phyloP scores from a whole-genome alignment of 2,888 invertebrate species.

The Oligia latruncula region DNA sequence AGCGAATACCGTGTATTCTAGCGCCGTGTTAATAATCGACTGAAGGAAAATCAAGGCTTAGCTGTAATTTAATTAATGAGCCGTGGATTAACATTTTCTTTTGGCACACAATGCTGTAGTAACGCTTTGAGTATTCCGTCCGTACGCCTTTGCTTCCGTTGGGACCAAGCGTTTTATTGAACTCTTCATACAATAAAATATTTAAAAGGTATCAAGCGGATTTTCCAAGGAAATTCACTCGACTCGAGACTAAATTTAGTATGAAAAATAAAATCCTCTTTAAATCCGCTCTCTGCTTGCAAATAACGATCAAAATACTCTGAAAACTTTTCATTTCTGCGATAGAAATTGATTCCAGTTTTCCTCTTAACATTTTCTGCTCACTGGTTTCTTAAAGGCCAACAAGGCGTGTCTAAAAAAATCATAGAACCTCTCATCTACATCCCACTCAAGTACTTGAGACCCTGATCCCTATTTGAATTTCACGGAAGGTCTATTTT shows the following conservation, averaged over 20 bases:
- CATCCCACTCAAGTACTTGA: conserved; percentile 37
- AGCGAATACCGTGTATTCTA: conserved; percentile 76
- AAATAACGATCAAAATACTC: conserved; percentile 13
- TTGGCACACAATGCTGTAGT: conserved; percentile 84
- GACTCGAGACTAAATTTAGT: background rate
- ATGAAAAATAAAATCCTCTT: background rate
- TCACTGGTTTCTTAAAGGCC: conserved; percentile 28
- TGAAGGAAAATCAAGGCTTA: conserved; percentile 86
- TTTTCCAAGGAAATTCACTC: conserved; percentile 36
- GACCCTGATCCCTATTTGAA: conserved; percentile 52
- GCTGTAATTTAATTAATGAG: conserved; percentile 84
- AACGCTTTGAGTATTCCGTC: conserved; percentile 82
- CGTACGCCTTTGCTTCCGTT: conserved; percentile 80
- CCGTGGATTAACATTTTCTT: conserved; percentile 88
- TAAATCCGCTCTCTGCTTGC: background rate
- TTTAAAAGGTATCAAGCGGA: conserved; percentile 12
- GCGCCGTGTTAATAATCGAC: conserved; percentile 80
- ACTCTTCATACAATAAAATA: conserved; percentile 59
- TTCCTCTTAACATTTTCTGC: conserved; percentile 41
- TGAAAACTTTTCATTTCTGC: conserved; percentile 11
- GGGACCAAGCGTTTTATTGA: conserved; percentile 76
- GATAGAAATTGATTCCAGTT: conserved; percentile 47
- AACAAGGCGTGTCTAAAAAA: conserved; percentile 56
- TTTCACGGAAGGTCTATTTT: conserved; percentile 58
- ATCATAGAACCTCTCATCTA: conserved; percentile 55